phyloP scores from a whole-genome alignment of 2,888 invertebrate species.

The Allacma fusca region DNA sequence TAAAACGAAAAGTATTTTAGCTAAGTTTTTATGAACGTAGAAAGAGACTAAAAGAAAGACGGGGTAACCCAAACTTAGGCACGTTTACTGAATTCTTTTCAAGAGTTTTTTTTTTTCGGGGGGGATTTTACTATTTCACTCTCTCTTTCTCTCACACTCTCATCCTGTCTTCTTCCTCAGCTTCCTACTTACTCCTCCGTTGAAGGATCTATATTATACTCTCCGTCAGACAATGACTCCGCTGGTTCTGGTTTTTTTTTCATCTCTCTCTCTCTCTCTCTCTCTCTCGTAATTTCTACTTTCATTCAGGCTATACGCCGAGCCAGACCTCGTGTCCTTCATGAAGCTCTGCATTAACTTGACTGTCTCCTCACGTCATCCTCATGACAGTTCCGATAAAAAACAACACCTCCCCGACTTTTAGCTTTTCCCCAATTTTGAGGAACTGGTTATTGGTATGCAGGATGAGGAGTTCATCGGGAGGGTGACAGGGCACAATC shows the following conservation, averaged over 20 bases:
- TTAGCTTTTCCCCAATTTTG: conserved; percentile 10
- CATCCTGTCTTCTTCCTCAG: neutral
- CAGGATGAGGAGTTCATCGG: conserved; percentile 9
- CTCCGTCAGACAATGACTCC: too few relatives aligned
- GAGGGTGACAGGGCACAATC: neutral
- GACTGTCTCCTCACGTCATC: conserved; percentile 32
- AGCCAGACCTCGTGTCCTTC: neutral
- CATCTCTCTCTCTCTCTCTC: neutral
- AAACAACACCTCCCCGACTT: conserved; percentile 18
- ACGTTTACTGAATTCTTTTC: conserved; percentile 12
- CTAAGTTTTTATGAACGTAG: neutral
- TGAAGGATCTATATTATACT: neutral
- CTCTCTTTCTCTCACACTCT: conserved; percentile 1
- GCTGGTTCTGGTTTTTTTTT: too few relatives aligned
- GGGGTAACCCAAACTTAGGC: neutral
- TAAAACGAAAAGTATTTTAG: neutral
- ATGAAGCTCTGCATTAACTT: conserved; percentile 31
- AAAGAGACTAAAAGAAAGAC: conserved; percentile 4
- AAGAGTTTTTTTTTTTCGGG: too few relatives aligned
- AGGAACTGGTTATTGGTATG: neutral
- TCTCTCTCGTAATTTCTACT: neutral
- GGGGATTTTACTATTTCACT: conserved; percentile 1
- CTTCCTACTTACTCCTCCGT: neutral
- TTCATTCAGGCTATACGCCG: neutral
- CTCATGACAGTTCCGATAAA: conserved; percentile 37